Evolutionary conservation across 2,888 invertebrate species (phyloP), one percentile per base, ranked within the genome.

Genomic region (Macroteleia sp.): DNA sequence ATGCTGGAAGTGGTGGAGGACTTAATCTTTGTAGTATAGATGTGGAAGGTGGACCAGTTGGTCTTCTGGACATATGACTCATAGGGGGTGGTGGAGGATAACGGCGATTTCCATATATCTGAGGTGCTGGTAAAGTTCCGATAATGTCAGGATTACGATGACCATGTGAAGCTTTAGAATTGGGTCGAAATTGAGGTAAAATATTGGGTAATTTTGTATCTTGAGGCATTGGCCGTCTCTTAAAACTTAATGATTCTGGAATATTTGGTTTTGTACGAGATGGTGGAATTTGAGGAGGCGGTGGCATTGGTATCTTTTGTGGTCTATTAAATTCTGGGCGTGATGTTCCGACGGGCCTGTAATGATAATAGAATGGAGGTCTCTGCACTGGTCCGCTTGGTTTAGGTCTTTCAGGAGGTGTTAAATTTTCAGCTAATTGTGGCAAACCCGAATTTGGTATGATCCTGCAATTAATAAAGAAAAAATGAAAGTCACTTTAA

Each of bases 151-250:
- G 69, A 22, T 88, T 87, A 12, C 90, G 87, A 76, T 92, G 92
- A 0, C 93, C 93, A 69, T 91, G 92, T 0, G 93, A 92, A 2
- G 93, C 90, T 82, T 94, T 94, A 1, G 94, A 94, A 82, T 95
- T 95, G 0, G 95, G 95, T 28, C 95, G 92, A 82, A 95, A 95
- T 83, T 95, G 95, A 0, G 95, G 95, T 19, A 95, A 87, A 83
- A 95, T 95, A 83, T 95, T 95, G 0, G 95, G 95, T 57, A 88
- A 73, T 75, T 88, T 91, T 0, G 83, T 16, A n/a, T 90, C 90
- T 1, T 86, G 83, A 0, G 84, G 66, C 1, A 48, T 28, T 2
- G 79, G 80, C 19, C 84, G 69, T 42, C 81, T 74, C 30, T 82
- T 84, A 28, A 81, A 69, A n/a, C n/a, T n/a, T n/a, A n/a, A n/a